Conservation (phyloP, 2,113 vertebrate genomes). For the Ciconia boyciana region DNA sequence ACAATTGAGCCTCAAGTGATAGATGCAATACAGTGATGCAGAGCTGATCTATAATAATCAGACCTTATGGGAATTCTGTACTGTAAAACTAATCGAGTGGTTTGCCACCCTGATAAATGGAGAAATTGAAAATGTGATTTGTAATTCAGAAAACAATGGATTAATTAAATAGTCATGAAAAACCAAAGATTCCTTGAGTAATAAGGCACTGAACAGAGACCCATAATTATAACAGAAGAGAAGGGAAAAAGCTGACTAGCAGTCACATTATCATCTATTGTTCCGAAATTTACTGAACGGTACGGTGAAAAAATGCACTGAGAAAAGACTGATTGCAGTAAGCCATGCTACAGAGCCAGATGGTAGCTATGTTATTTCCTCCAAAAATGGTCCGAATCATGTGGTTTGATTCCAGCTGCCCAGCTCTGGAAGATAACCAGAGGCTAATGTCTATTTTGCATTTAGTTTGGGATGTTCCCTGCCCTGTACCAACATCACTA, state of each 20-base stretch:
- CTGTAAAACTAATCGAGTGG: background rate
- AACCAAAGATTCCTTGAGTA: background rate
- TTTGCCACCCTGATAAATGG: background rate
- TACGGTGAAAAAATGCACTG: background rate
- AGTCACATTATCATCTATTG: background rate
- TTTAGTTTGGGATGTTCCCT: background rate
- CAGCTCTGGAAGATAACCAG: background rate
- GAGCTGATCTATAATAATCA: background rate
- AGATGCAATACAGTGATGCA: background rate
- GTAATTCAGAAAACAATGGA: background rate
- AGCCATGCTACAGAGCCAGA: background rate
- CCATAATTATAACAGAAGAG: background rate
- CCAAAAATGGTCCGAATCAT: accelerated
- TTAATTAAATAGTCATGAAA: constrained; percentile 4
- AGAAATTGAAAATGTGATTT: background rate
- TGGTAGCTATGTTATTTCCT: background rate
- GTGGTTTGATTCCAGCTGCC: background rate
- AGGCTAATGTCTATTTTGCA: background rate
- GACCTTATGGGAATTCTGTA: background rate
- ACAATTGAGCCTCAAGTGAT: background rate
- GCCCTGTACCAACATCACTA: background rate
- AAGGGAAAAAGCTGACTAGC: background rate
- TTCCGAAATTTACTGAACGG: background rate
- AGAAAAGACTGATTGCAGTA: background rate
- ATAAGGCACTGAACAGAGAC: background rate